These are phyloP conservation scores for Python bivittatus DNA, from an alignment of 2,113 vertebrate genomes.

Conservation along the genomic window DNA sequence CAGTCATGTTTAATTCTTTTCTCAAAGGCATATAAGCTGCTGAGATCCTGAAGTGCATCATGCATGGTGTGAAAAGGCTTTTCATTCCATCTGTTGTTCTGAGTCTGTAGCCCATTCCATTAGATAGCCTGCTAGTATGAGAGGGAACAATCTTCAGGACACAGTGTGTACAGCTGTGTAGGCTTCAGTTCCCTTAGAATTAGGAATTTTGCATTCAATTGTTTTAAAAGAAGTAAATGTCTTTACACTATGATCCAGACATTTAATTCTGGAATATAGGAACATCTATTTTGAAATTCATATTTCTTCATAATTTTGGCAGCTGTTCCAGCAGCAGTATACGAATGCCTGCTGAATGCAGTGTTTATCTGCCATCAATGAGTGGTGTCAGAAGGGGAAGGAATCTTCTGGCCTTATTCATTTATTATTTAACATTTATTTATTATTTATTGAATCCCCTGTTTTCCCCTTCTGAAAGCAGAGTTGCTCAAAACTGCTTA, in stretches of 20 bases:
- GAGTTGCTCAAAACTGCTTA: background rate
- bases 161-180: background rate
- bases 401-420: background rate
- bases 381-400: background rate
- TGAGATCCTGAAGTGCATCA: too few relatives aligned
- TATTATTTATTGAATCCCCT: background rate
- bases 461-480: background rate
- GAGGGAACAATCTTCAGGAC: background rate
- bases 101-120: background rate
- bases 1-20: too few relatives aligned
- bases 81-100: background rate
- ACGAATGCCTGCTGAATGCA: background rate
- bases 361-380: background rate
- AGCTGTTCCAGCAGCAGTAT: background rate
- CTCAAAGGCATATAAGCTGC: too few relatives aligned
- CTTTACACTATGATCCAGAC: background rate
- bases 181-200: too few relatives aligned
- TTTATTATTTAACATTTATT: conserved; percentile 4
- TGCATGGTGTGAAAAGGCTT: too few relatives aligned
- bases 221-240: too few relatives aligned
- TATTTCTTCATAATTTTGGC: background rate
- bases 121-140: background rate
- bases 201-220: too few relatives aligned
- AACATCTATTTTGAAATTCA: background rate
- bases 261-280: background rate